Evolutionary conservation across 2,797 vertebrate species (phyloP), one percentile per base, ranked within the genome.

Genomic region (Holocentrus rufus): DNA sequence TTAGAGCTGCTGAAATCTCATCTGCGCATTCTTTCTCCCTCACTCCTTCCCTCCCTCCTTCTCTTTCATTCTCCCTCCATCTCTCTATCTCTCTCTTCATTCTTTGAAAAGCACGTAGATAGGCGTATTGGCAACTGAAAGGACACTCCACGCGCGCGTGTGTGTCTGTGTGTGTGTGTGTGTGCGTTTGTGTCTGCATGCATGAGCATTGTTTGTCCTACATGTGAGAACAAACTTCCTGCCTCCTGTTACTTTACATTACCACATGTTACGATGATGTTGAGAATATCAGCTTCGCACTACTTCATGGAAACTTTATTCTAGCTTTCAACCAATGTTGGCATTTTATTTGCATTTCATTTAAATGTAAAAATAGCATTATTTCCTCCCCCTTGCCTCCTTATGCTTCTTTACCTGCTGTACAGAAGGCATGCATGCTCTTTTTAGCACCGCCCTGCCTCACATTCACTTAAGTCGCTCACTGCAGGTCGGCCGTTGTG

Each of bases 1-100:
- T 92, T 89, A 87, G 87, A 89, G 83, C 88, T 79, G 78, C 85
- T 90, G 87, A 90, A 92, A 92, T 93, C 86, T 92, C 90, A 88
- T 87, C 82, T 80, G 72, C 79, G 82, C 63, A 62, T 82, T 85
- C 71, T 75, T 79, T 72, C 72, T 76, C 72, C 69, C 56, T 61
- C 25, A 34, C 49, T 18, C 68, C 52, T 50, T 18, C 20, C 68
- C 58, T 63, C 74, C 63, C 65, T n/a, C 65, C 69, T 66, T 59
- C 59, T 55, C 70, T 76, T 79, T 81, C 81, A 87, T 72, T 68
- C 47, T 67, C 65, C 65, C 52, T 82, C 72, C 49, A 50, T 82
- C 68, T 58, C 50, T 70, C 54, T 25, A 27, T 66, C 69, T 69
- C 30, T 77, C 39, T 72, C 54, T 42, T 75, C 39, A 53, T 69